phyloP scores from a whole-genome alignment of 1,140 invertebrate species.

The Drosophila busckii region DNA sequence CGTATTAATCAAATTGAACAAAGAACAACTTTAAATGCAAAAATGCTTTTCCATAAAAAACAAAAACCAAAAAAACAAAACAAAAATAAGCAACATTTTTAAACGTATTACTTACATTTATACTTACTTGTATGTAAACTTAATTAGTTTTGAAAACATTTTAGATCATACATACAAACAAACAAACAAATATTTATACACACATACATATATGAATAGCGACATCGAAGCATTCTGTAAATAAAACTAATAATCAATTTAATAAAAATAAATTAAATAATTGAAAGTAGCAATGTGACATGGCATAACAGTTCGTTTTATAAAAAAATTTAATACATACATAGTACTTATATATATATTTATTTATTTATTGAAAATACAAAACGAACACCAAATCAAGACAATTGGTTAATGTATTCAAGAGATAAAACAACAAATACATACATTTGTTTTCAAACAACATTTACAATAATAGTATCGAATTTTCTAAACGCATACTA shows the following conservation, averaged over 20 bases:
- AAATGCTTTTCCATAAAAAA: constrained; percentile 50
- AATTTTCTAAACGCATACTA: constrained; percentile 5
- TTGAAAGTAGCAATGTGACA: constrained; percentile 19
- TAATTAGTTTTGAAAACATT: constrained; percentile 71
- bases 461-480: constrained; percentile 24
- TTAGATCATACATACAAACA: constrained; percentile 52
- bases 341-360: constrained; percentile 3
- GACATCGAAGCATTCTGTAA: constrained; percentile 77
- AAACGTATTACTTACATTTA: constrained; percentile 56
- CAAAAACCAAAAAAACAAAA: constrained; percentile 23
- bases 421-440: constrained; percentile 1
- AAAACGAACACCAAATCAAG: constrained; percentile 32
- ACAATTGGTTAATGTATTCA: constrained; percentile 31
- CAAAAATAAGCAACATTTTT: constrained; percentile 56
- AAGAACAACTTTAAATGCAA: constrained; percentile 50
- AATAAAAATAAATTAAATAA: constrained; percentile 6
- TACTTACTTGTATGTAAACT: constrained; percentile 60
- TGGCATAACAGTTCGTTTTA: constrained; percentile 15
- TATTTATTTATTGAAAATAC: constrained; percentile 7
- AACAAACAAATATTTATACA: constrained; percentile 17
- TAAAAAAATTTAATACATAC: constrained; percentile 5
- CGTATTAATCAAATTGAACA: constrained; percentile 69
- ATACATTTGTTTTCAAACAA: constrained; percentile 30
- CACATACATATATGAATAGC: constrained; percentile 42
- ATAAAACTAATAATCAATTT: constrained; percentile 36